Conservation (phyloP, 1,140 invertebrate genomes). For the Diprion similis region DNA sequence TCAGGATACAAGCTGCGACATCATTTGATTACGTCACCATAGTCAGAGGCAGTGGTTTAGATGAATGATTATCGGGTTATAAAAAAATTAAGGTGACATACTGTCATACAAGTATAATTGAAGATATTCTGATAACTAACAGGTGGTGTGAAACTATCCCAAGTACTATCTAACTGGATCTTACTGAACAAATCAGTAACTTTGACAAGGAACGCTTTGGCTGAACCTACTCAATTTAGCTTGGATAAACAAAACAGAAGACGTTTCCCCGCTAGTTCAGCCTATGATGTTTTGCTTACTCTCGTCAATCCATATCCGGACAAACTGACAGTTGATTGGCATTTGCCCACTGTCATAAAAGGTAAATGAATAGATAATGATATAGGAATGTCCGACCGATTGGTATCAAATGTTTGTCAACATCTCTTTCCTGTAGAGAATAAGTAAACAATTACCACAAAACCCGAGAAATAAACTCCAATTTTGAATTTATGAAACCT, state of each 20-base stretch:
- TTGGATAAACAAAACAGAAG: conserved; percentile 55
- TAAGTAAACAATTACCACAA: too few relatives aligned
- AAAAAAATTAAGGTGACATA: conserved; percentile 3
- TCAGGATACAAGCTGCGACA: too few relatives aligned
- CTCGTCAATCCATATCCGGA: conserved; percentile 80
- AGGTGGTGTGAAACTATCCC: conserved; percentile 46
- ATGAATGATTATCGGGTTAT: neutral
- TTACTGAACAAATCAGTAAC: conserved; percentile 53
- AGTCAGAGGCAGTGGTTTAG: conserved; percentile 1
- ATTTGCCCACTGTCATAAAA: conserved; percentile 67
- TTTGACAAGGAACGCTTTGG: conserved; percentile 52
- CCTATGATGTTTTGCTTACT: conserved; percentile 80
- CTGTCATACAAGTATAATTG: conserved; percentile 6
- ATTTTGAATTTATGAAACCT: too few relatives aligned
- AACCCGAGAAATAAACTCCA: too few relatives aligned
- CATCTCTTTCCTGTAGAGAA: too few relatives aligned
- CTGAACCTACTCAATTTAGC: conserved; percentile 52
- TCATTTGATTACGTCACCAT: neutral
- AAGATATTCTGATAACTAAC: conserved; percentile 21
- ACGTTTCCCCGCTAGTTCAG: conserved; percentile 61
- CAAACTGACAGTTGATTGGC: conserved; percentile 71
- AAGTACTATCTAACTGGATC: conserved; percentile 53
- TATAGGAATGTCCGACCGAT: neutral
- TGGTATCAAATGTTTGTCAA: neutral
- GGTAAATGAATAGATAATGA: conserved; percentile 52